These are phyloP conservation scores for Noctua fimbriata DNA, from an alignment of 2,888 invertebrate species.

Conservation along the genomic window DNA sequence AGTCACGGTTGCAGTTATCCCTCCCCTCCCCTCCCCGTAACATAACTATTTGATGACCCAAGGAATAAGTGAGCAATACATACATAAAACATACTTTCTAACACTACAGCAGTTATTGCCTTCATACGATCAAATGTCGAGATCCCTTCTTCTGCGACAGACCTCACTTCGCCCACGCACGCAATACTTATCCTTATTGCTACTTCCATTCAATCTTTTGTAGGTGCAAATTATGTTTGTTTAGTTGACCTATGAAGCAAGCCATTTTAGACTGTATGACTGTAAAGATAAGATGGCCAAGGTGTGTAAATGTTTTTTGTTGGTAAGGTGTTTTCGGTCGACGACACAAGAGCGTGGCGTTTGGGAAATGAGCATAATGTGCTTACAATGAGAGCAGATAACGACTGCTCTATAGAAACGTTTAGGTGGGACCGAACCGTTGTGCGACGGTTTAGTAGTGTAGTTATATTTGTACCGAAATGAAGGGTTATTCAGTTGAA, in stretches of 20 bases:
- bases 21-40: neutral
- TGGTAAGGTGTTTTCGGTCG: conserved; percentile 38
- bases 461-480: conserved; percentile 37
- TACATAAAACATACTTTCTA: conserved; percentile 55
- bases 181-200: conserved; percentile 51
- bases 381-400: conserved; percentile 57
- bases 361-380: conserved; percentile 65
- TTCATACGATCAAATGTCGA: conserved; percentile 45
- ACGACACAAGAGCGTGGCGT: conserved; percentile 51
- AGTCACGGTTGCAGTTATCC: neutral
- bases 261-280: conserved; percentile 30
- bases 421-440: conserved; percentile 36
- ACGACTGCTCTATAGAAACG: conserved; percentile 46
- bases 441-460: conserved; percentile 11
- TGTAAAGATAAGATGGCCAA: neutral
- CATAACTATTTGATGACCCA: conserved; percentile 26
- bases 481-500: neutral
- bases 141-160: conserved; percentile 29
- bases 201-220: conserved; percentile 36
- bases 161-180: conserved; percentile 24
- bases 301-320: conserved; percentile 26
- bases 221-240: conserved; percentile 43
- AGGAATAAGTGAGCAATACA: conserved; percentile 43
- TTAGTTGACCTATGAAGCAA: neutral
- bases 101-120: conserved; percentile 57